phyloP scores from a whole-genome alignment of 2,888 invertebrate species.

The Acrocyrtus sp. region DNA sequence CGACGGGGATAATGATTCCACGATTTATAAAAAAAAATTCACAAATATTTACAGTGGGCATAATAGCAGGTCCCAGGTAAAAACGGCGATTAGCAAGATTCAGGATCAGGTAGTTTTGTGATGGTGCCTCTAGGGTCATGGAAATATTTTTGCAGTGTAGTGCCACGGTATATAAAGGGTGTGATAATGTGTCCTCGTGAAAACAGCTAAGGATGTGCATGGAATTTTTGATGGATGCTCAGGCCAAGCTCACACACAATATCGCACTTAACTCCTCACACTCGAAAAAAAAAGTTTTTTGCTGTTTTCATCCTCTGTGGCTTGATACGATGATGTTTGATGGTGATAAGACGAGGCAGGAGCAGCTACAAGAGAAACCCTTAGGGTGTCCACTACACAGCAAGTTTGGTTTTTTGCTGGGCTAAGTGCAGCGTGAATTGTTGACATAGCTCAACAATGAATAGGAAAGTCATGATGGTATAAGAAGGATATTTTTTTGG shows the following conservation, averaged over 20 bases:
- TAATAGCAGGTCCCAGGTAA: slow-evolving; percentile 18
- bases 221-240: slow-evolving; percentile 51
- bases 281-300: too few relatives aligned
- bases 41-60: slow-evolving; percentile 41
- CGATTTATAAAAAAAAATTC: slow-evolving; percentile 29
- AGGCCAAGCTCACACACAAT: not conserved
- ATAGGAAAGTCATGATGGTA: too few relatives aligned
- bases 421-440: slow-evolving; percentile 59
- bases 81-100: slow-evolving; percentile 29
- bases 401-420: not conserved
- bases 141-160: slow-evolving; percentile 50
- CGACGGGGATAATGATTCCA: slow-evolving; percentile 49
- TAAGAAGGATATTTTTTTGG: slow-evolving; percentile 24
- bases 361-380: slow-evolving; percentile 46
- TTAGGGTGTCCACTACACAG: slow-evolving; percentile 59
- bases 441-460: slow-evolving; percentile 49
- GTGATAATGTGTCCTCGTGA: slow-evolving; percentile 55
- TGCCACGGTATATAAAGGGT: too few relatives aligned
- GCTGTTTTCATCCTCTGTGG: not conserved
- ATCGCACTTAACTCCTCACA: slow-evolving; percentile 4
- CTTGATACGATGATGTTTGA: slow-evolving; percentile 17
- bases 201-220: slow-evolving; percentile 41
- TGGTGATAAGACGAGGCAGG: slow-evolving; percentile 35
- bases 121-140: slow-evolving; percentile 35
- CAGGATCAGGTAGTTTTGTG: slow-evolving; percentile 18